Conservation (phyloP, 1,140 invertebrate genomes). For the Palaemon carinicauda region DNA sequence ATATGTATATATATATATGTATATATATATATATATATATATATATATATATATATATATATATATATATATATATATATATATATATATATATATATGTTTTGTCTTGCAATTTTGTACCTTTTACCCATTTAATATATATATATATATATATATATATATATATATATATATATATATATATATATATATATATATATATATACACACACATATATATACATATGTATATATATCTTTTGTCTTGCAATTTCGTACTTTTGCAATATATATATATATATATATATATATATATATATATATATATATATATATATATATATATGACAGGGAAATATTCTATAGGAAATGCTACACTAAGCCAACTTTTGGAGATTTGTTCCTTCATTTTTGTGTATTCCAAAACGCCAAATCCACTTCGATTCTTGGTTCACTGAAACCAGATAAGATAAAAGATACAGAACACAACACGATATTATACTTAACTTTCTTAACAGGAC, state of each 20-base stretch:
- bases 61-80: constrained; percentile 5
- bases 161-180: constrained; percentile 1
- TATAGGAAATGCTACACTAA: no score
- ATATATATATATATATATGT: not conserved
- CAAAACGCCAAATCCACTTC: no score
- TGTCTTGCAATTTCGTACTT: not conserved
- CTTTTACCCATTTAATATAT: not conserved
- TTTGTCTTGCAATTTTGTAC: not conserved
- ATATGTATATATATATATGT: not conserved
- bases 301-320: no score
- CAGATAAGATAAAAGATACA: no score
- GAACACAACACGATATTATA: no score
- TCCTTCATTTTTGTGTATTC: no score
- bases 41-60: not conserved
- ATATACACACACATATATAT: not conserved
- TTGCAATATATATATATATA: not conserved
- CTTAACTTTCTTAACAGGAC: no score
- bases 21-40: not conserved
- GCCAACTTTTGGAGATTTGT: no score
- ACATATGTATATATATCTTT: not conserved
- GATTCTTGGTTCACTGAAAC: no score
- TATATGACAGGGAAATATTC: no score
- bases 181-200: constrained; percentile 1
- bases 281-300: not conserved
- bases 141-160: not conserved